Evolutionary conservation across 2,888 invertebrate species (phyloP), one percentile per base, ranked within the genome.

Genomic region (Athalia rosae): DNA sequence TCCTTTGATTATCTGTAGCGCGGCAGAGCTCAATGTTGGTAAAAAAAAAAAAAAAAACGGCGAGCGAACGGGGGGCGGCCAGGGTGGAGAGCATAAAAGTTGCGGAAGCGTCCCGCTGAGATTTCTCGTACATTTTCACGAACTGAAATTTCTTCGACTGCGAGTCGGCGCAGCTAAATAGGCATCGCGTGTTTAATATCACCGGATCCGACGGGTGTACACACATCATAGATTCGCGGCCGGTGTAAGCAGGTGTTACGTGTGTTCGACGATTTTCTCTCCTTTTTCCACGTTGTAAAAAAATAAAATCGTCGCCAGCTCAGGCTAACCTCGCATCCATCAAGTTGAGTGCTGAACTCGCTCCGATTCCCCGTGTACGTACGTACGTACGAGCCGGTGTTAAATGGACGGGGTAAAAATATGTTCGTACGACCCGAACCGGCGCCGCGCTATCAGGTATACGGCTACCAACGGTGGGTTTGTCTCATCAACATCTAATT

Each of bases 401-500:
- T 11, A 56, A 6, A 7, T 53, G 9, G 47, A 3, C 6, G 9
- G 61, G 59, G 43, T 74, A 50, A 74, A 74, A 74, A 74, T n/a
- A n/a, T 74, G 7, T 28, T 48, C 61, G 11, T 48, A 47, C 28
- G 58, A 58, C 58, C 69, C 28, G 28, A 28, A 28, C 28, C 28
- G 28, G 28, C 28, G 28, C 28, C 0, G 28, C 28, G 28, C 28
- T 28, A 28, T 28, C 28, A 28, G 28, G 28, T 28, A 28, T n/a
- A 2, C 28, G 2, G 28, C 28, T 28, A 28, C 28, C 28, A 28
- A 2, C 28, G 28, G 13, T 13, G n/a, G 43, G 56, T 56, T 61
- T 62, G 74, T 62, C 74, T 74, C 74, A 74, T 74, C 74, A 74
- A 62, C 74, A 62, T 74, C 74, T 74, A 74, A 74, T 74, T 62